Evolutionary conservation across 2,797 vertebrate species (phyloP).

Genomic region (Arrhamphus sclerolepis): DNA sequence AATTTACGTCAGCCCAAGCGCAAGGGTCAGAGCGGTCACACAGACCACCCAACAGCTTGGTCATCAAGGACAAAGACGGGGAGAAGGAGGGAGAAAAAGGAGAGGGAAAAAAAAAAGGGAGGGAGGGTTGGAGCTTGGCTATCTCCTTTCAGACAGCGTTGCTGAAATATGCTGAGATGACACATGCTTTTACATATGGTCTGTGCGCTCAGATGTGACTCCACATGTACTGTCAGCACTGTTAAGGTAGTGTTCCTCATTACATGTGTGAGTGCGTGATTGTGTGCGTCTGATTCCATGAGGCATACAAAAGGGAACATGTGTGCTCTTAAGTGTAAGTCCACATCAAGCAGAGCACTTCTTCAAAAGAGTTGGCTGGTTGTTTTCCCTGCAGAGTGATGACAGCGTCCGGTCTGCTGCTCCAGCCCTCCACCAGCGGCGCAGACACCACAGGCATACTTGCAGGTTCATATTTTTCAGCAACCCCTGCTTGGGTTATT

Average conservation of each 20-base stretch:
- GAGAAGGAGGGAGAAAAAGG: constrained; percentile 32
- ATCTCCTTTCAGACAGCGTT: constrained; percentile 66
- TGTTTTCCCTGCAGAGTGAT: constrained; percentile 32
- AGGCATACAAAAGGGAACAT: constrained; percentile 7
- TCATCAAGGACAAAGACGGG: constrained; percentile 73
- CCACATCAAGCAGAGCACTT: constrained; percentile 19
- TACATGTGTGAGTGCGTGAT: constrained; percentile 19
- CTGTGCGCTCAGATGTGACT: constrained; percentile 55
- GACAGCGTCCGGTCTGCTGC: constrained; percentile 42
- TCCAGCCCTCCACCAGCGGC: constrained; percentile 34
- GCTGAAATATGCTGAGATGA: constrained; percentile 72
- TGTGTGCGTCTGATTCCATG: constrained; percentile 28
- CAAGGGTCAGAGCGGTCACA: constrained; percentile 72
- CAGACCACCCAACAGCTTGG: constrained; percentile 73
- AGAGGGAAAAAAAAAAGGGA: constrained; percentile 9
- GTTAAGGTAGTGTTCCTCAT: constrained; percentile 47
- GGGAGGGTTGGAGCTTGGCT: constrained; percentile 46
- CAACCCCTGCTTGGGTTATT: constrained; percentile 60
- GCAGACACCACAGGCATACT: constrained; percentile 45
- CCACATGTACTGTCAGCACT: constrained; percentile 61
- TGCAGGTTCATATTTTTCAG: constrained; percentile 62
- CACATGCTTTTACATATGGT: constrained; percentile 65
- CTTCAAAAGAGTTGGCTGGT: constrained; percentile 15
- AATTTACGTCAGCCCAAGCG: constrained; percentile 71
- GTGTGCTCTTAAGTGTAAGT: constrained; percentile 11